Percentiles rank a stretch among this genome's conserved stretches.
These are phyloP conservation scores for Drosophila infuscata DNA, from an alignment of 2,888 invertebrate genomes.

Conservation along the genomic window DNA sequence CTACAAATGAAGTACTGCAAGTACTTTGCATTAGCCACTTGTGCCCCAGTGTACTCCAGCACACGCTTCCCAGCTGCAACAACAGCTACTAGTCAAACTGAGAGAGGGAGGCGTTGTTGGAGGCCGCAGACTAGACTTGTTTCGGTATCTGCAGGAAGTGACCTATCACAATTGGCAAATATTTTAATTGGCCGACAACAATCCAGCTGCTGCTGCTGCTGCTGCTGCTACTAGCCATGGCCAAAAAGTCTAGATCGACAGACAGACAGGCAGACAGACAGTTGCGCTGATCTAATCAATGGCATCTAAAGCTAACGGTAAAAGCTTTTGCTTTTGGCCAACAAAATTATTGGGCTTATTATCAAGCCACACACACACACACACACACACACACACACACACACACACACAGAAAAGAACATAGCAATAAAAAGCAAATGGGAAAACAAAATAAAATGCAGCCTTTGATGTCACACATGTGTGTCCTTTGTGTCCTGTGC, in stretches of 20 bases:
- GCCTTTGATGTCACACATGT: slow-evolving; percentile 62
- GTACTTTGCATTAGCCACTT: slow-evolving; percentile 45
- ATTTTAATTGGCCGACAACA: slow-evolving; percentile 70
- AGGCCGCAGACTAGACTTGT: neutral
- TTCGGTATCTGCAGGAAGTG: slow-evolving; percentile 45
- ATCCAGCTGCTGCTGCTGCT: slow-evolving; percentile 17
- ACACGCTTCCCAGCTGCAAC: slow-evolving; percentile 12
- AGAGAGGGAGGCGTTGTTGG: neutral
- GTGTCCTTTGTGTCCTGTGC: slow-evolving; percentile 32
- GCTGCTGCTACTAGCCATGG: neutral
- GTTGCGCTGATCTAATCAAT: slow-evolving; percentile 69
- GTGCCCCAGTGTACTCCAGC: slow-evolving; percentile 2
- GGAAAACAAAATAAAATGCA: slow-evolving; percentile 21
- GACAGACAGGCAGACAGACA: neutral
- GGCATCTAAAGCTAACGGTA: slow-evolving; percentile 66
- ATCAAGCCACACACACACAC: neutral
- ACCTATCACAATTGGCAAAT: slow-evolving; percentile 71
- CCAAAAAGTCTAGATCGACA: neutral
- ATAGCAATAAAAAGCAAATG: slow-evolving; percentile 16
- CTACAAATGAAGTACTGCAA: slow-evolving; percentile 42
- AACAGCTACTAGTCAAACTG: slow-evolving; percentile 5
- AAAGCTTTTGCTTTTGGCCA: slow-evolving; percentile 49
- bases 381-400: neutral
- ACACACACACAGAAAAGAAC: neutral
- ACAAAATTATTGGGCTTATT: slow-evolving; percentile 31